A percentile compares a stretch with the other conserved stretches of the same genome.
phyloP scores from a whole-genome alignment of 2,888 invertebrate species.

The Conus canariensis region DNA sequence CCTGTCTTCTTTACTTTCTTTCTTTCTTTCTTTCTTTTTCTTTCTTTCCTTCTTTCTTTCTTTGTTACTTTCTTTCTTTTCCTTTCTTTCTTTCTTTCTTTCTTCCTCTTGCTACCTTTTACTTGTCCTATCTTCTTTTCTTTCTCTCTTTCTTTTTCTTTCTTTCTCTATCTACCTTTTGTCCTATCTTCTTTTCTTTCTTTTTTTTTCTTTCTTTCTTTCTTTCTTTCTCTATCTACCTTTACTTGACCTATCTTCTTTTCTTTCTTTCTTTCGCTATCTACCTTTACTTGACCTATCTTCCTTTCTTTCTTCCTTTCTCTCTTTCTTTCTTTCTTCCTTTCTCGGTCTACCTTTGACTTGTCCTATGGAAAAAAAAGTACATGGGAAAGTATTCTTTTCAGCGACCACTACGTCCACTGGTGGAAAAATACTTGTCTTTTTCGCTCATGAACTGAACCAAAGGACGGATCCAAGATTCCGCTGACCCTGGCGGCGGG shows the following conservation, averaged over 20 bases:
- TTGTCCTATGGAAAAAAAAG: no score
- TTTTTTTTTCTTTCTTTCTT: neutral
- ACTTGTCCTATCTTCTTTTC: neutral
- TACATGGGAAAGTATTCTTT: no score
- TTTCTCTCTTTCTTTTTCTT: neutral
- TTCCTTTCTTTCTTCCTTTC: neutral
- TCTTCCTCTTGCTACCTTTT: neutral
- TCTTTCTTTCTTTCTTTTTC: neutral
- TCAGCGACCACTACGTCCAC: no score
- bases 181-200: neutral
- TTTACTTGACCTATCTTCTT: neutral
- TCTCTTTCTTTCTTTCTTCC: neutral
- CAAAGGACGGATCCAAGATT: no score
- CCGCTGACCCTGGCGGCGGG: no score
- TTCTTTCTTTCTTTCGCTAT: neutral
- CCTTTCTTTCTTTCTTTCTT: neutral
- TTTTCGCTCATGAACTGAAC: no score
- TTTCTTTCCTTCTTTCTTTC: neutral
- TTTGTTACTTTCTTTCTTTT: neutral
- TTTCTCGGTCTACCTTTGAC: neutral
- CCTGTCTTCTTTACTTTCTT: neutral
- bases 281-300: neutral
- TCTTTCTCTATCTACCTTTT: neutral
- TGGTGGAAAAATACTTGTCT: no score
- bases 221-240: neutral